phyloP scores from a whole-genome alignment of 2,113 vertebrate genomes.

The Istiophorus platypterus region DNA sequence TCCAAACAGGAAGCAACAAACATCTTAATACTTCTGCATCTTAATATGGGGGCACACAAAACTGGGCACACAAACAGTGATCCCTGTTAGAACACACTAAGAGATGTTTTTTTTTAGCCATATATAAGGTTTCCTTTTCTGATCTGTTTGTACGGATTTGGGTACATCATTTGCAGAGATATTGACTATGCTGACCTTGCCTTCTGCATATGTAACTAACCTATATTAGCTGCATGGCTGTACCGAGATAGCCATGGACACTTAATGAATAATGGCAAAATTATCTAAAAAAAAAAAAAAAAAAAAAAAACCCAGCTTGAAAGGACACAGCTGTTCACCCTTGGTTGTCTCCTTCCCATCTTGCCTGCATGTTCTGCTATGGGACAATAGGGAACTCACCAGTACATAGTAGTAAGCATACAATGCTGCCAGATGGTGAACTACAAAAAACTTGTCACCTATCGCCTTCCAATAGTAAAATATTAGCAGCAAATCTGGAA shows the following conservation, averaged over 20 bases:
- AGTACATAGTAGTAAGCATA: conserved; percentile 96
- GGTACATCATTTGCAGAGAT: background rate
- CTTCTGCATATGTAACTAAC: conserved; percentile 3
- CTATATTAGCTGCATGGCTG: background rate
- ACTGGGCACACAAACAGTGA: background rate
- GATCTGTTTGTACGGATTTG: background rate
- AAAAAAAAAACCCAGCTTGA: conserved; percentile 38
- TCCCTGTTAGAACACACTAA: background rate
- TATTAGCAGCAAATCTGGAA: conserved; percentile 96
- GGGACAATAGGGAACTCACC: conserved; percentile 91
- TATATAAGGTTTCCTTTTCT: background rate
- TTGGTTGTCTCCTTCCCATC: conserved; percentile 79
- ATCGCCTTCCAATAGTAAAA: conserved; percentile 96
- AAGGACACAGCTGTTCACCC: conserved; percentile 79
- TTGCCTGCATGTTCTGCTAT: conserved; percentile 82
- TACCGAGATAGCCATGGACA: background rate
- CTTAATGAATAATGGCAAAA: background rate
- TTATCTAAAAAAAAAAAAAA: too few species aligned
- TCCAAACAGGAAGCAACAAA: background rate
- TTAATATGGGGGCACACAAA: background rate
- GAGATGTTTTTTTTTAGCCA: background rate
- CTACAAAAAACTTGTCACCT: conserved; percentile 96
- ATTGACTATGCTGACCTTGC: background rate
- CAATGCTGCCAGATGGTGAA: conserved; percentile 94
- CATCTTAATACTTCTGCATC: background rate